phyloP scores from a whole-genome alignment of 2,888 invertebrate genomes.

The Papilio gigon region DNA sequence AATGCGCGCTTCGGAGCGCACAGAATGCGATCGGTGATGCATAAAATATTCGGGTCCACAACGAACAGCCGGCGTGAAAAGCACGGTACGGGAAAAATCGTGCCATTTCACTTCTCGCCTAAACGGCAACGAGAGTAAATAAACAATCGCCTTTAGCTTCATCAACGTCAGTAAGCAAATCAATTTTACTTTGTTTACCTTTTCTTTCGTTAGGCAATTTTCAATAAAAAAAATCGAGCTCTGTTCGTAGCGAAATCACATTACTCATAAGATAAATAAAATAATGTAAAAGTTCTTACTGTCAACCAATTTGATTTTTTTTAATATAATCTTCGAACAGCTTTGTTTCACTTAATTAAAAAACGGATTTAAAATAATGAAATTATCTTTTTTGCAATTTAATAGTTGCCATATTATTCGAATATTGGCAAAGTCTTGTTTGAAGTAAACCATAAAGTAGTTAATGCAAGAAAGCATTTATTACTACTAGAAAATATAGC shows the following conservation, averaged over 20 bases:
- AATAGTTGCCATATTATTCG: background rate
- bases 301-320: no score
- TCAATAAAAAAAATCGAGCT: background rate
- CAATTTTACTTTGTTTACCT: conserved; percentile 30
- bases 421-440: background rate
- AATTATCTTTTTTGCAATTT: background rate
- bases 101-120: conserved; percentile 77
- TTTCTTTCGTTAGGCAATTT: conserved; percentile 14
- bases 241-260: no score
- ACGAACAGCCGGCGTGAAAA: conserved; percentile 59
- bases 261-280: no score
- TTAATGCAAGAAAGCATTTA: background rate
- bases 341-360: background rate
- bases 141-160: conserved; percentile 36
- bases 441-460: background rate
- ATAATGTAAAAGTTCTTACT: no score
- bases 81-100: conserved; percentile 69
- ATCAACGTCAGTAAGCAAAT: conserved; percentile 35
- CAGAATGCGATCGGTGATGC: conserved; percentile 74
- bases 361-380: background rate
- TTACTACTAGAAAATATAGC: conserved; percentile 4
- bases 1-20: conserved; percentile 67
- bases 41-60: conserved; percentile 75
- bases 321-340: no score
- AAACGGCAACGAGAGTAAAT: conserved; percentile 43